A percentile compares a stretch with the other conserved stretches of the same genome.
Conservation (phyloP, 2,888 invertebrate genomes). For the Glaucopsyche alexis region DNA sequence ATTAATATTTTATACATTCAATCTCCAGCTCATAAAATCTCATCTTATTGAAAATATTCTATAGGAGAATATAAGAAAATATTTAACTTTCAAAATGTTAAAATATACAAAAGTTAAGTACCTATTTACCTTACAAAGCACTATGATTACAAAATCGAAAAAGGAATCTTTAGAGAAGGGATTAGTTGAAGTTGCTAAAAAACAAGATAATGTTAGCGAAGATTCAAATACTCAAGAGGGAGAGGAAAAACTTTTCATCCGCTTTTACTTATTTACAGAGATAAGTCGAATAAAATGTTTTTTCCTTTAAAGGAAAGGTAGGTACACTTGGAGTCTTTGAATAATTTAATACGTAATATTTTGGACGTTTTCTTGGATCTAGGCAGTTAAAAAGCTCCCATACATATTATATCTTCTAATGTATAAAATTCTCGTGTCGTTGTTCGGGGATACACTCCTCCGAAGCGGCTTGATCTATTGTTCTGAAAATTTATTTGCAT, state of each 20-base stretch:
- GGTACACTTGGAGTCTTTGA: neutral
- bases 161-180: slow-evolving; percentile 11
- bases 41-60: neutral
- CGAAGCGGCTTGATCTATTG: too few relatives aligned
- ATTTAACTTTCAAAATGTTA: neutral
- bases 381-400: neutral
- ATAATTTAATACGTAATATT: slow-evolving; percentile 5
- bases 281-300: slow-evolving; percentile 22
- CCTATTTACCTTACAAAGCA: slow-evolving; percentile 3
- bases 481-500: too few relatives aligned
- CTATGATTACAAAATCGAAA: slow-evolving; percentile 18
- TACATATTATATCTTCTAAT: too few relatives aligned
- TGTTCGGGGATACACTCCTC: too few relatives aligned
- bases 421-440: too few relatives aligned
- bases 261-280: slow-evolving; percentile 27
- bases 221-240: slow-evolving; percentile 24
- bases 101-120: neutral
- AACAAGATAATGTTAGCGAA: slow-evolving; percentile 26
- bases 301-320: slow-evolving; percentile 10
- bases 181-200: slow-evolving; percentile 23
- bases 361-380: slow-evolving; percentile 7
- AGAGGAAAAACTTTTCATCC: slow-evolving; percentile 26
- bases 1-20: neutral
- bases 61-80: neutral
- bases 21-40: neutral